Percentiles rank a stretch among this genome's conserved stretches.
These are phyloP conservation scores for Branchipolynoe longqiensis DNA, from an alignment of 2,888 invertebrate genomes.

Conservation along the genomic window DNA sequence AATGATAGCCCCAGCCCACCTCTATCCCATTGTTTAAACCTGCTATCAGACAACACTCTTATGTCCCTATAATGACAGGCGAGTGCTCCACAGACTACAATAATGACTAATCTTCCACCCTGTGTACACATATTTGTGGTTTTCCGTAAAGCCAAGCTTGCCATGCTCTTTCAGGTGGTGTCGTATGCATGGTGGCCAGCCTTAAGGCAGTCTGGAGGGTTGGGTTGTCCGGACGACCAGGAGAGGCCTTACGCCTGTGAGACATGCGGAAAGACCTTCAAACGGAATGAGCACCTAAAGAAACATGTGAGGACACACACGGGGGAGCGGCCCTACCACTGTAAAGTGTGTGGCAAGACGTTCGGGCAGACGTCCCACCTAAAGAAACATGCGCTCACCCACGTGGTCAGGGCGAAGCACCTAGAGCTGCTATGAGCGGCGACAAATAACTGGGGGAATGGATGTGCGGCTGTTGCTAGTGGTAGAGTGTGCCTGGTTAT, in stretches of 20 bases:
- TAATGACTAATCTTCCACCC: background rate
- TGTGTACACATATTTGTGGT: background rate
- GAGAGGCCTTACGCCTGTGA: background rate
- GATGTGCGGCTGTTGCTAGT: too few relatives aligned
- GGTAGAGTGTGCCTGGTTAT: too few relatives aligned
- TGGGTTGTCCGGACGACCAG: too few relatives aligned
- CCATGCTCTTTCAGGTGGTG: conserved; percentile 23
- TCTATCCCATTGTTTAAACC: too few relatives aligned
- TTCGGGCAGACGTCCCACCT: conserved; percentile 4
- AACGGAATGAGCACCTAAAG: conserved; percentile 3
- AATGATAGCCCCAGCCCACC: too few relatives aligned
- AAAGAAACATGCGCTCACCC: background rate
- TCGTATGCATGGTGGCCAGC: background rate
- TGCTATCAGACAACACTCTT: too few relatives aligned
- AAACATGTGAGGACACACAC: conserved; percentile 13
- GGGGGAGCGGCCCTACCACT: conserved; percentile 1
- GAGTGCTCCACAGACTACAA: too few relatives aligned
- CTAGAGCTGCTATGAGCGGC: too few relatives aligned
- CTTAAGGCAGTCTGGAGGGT: too few relatives aligned
- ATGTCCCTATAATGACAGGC: too few relatives aligned
- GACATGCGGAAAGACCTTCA: conserved; percentile 18
- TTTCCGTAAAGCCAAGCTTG: conserved; percentile 14
- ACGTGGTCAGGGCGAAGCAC: background rate
- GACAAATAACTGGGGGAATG: too few relatives aligned
- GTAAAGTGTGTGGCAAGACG: background rate